Percentiles rank a stretch among this genome's conserved stretches.
Evolutionary conservation across 2,797 vertebrate species (phyloP).

Genomic region (Salmo trutta): DNA sequence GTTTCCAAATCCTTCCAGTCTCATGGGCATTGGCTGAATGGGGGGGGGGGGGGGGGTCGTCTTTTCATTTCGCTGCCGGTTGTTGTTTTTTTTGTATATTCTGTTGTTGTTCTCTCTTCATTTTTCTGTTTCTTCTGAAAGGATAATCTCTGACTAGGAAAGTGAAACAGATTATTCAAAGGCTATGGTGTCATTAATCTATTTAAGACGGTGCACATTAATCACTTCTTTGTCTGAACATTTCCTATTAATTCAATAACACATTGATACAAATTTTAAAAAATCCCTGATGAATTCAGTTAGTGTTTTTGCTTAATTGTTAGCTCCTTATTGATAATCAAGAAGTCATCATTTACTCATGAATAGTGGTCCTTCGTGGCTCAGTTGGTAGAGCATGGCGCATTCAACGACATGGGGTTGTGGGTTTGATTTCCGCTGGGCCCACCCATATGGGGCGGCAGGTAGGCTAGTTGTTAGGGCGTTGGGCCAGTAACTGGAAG

Average conservation of each 20-base stretch:
- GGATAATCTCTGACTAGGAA: conserved; percentile 19
- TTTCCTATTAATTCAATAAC: conserved; percentile 14
- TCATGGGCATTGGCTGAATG: conserved; percentile 53
- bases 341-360: conserved; percentile 31
- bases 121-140: conserved; percentile 25
- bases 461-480: too few relatives aligned
- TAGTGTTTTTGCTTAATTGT: neutral
- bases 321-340: conserved; percentile 36
- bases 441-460: too few relatives aligned
- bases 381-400: neutral
- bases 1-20: conserved; percentile 64
- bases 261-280: neutral
- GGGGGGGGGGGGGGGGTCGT: neutral
- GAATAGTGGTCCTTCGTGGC: conserved; percentile 18
- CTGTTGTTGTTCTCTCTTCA: neutral
- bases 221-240: conserved; percentile 14
- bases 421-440: neutral
- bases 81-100: conserved; percentile 22
- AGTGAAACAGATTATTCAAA: conserved; percentile 25
- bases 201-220: neutral
- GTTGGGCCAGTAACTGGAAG: too few relatives aligned
- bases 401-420: neutral
- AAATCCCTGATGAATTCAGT: conserved; percentile 23
- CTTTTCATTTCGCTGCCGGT: conserved; percentile 49
- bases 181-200: conserved; percentile 10